These are phyloP conservation scores for Picus viridis DNA, from an alignment of 2,797 vertebrate species.

Conservation along the genomic window DNA sequence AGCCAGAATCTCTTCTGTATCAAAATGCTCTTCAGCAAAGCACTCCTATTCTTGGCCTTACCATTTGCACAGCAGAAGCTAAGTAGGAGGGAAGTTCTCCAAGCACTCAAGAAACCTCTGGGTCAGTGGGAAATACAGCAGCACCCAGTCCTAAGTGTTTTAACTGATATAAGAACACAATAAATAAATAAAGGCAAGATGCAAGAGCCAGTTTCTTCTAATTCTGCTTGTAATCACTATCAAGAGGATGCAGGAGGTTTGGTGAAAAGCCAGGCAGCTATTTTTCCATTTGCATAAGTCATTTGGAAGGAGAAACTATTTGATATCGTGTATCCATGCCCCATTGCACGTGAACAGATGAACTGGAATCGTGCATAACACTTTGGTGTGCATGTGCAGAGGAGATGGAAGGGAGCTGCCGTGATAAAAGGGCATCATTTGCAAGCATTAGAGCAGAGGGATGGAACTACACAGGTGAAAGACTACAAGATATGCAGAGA, in stretches of 20 bases:
- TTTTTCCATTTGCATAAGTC: constrained; percentile 54
- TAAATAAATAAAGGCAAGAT: constrained; percentile 52
- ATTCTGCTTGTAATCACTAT: constrained; percentile 24
- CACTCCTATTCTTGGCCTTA: neutral
- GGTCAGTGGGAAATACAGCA: constrained; percentile 11
- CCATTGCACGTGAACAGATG: constrained; percentile 57
- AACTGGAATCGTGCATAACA: constrained; percentile 62
- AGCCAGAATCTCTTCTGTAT: neutral
- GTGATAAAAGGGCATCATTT: constrained; percentile 61
- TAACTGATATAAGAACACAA: constrained; percentile 34
- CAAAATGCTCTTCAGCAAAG: neutral
- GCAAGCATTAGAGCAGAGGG: constrained; percentile 18
- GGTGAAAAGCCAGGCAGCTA: constrained; percentile 54
- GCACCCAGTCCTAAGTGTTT: constrained; percentile 19
- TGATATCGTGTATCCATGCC: constrained; percentile 61
- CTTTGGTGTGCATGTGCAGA: neutral
- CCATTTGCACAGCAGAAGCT: neutral
- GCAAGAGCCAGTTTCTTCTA: constrained; percentile 30
- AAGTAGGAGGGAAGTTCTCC: neutral
- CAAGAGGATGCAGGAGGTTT: neutral
- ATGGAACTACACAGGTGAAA: constrained; percentile 38
- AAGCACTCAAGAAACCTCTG: constrained; percentile 14
- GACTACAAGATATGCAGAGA: neutral
- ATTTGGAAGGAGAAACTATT: constrained; percentile 50
- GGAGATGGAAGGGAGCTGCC: neutral